Evolutionary conservation across 2,888 invertebrate species (phyloP), one percentile per base, ranked within the genome.

Genomic region (Hydrotaea diabolus): DNA sequence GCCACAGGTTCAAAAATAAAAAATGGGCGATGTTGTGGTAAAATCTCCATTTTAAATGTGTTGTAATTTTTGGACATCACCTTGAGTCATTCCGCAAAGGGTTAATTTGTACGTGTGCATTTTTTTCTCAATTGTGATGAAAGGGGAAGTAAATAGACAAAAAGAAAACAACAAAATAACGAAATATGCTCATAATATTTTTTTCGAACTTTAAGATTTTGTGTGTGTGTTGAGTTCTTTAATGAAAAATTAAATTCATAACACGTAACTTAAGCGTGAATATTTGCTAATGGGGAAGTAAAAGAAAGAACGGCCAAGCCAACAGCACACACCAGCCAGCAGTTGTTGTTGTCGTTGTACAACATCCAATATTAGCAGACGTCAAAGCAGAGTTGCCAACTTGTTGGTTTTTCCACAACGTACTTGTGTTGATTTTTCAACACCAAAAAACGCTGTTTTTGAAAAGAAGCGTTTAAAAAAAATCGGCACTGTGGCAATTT

Each of bases 231-330:
- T n/a, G n/a, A 23, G 13, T 8, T 66, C 69, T 57, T 64, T n/a
- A 74, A 43, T 49, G 71, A 59, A 55, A 79, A 71, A 79, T n/a
- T 19, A 46, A 77, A 85, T 85, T 85, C 85, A 69, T 53, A 74
- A 76, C 85, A 85, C 85, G 85, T 85, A 85, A 74, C 72, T 79
- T 62, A 77, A 80, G 82, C 79, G 39, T 82, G 66, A 81, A 85
- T 84, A 72, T 78, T 84, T 80, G 83, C 80, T 84, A 78, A 81
- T 78, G 78, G 64, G 72, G 78, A 81, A 84, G 78, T 80, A 71
- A 74, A 85, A 82, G 76, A 81, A 81, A 73, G 0, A 36, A 21
- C 31, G 26, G 49, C 31, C 64, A 59, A 26, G 36, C 13, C 39
- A 79, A n/a, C 26, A 46, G 15, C 69, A 43, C n/a, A 71, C 26